These are phyloP conservation scores for Bradynema listronoti DNA, from an alignment of 1,140 invertebrate species.

Conservation along the genomic window DNA sequence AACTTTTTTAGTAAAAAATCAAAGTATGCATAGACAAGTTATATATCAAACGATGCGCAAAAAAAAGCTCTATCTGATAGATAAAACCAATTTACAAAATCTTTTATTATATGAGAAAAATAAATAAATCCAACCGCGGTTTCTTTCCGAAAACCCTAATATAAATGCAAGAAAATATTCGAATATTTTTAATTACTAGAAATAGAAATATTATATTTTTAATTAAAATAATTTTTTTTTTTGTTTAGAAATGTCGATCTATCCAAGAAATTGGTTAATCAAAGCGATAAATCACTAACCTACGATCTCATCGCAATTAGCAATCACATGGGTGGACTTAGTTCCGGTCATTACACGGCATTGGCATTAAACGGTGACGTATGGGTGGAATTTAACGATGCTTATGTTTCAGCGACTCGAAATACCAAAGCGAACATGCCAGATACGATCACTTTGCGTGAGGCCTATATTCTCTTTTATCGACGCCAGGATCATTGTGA, in stretches of 20 bases:
- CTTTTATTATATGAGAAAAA: too few species aligned
- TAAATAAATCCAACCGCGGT: too few species aligned
- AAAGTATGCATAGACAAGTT: too few species aligned
- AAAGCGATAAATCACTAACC: conserved; percentile 53
- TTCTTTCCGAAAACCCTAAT: too few species aligned
- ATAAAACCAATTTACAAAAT: too few species aligned
- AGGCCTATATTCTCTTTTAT: conserved; percentile 47
- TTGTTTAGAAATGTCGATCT: conserved; percentile 59
- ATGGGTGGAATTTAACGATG: conserved; percentile 67
- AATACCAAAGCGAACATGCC: conserved; percentile 29
- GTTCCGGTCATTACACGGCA: conserved; percentile 54
- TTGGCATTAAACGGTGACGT: conserved; percentile 58
- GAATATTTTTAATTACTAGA: too few species aligned
- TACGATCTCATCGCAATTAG: conserved; percentile 64
- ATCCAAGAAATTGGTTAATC: conserved; percentile 61
- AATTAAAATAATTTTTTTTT: too few species aligned
- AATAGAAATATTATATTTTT: too few species aligned
- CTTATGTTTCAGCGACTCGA: conserved; percentile 55
- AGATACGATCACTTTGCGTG: conserved; percentile 32
- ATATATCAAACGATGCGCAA: too few species aligned
- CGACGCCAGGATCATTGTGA: background rate
- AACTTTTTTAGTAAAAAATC: too few species aligned
- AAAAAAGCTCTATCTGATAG: too few species aligned
- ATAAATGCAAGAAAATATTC: too few species aligned
- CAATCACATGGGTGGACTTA: conserved; percentile 63